Evolutionary conservation across 1,140 invertebrate genomes (phyloP), one percentile per base, ranked within the genome.

Genomic region (Telenomus remus): DNA sequence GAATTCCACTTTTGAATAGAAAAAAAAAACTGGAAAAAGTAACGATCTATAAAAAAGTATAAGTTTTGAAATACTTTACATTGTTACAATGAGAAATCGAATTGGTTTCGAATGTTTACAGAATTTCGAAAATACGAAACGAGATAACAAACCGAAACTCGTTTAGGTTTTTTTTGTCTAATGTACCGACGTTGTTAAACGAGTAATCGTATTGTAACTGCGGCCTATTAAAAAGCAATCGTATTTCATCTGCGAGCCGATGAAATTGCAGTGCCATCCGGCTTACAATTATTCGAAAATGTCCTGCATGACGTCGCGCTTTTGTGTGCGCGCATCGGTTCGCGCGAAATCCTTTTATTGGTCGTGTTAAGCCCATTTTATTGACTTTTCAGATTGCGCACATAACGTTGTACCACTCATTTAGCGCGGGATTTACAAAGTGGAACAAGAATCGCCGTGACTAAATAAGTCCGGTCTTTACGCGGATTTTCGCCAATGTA

Each of bases 201-300:
- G 76, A 79, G 82, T 78, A 78, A 78, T 74, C 70, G 63, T 55
- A 34, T 49, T 4, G 19, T 27, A 27, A 27, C 19, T 27, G 48
- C 46, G 44, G 56, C 70, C 76, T 73, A 78, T 80, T 78, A 80
- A 76, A 78, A 76, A 60, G 74, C 65, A 74, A 74, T 78, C 50
- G 34, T 59, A 65, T 64, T 76, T 71, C 76, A 73, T 50, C 51
- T 54, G n/a, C 48, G 43, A 37, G 14, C 27, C 43, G 42, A 51
- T 64, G 65, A 64, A 69, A 75, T 64, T 61, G 65, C 73, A 7
- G 10, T 14, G 51, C 60, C 51, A 70, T 50, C 60, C 59, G 16
- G 55, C 33, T 70, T 65, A 70, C 72, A 69, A 76, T 70, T 76
- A 76, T 70, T 70, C 66, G 49, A 9, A 27, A 54, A 37, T 27